phyloP scores from a whole-genome alignment of 2,797 vertebrate species.

The Paramormyrops hopkinsi region DNA sequence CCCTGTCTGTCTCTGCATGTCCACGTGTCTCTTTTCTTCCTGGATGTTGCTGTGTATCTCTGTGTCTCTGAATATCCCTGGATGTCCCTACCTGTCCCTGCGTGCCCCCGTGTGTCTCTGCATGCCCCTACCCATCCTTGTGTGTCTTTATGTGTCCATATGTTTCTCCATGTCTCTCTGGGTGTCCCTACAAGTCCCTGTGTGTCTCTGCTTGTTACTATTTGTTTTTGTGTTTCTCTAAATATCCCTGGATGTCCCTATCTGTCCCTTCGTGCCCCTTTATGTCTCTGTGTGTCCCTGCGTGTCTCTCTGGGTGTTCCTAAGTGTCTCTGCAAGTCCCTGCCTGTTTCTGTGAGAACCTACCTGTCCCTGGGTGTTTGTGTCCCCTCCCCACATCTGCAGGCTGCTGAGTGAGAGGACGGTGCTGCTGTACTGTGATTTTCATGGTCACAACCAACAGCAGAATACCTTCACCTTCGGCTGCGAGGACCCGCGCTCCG shows the following conservation, averaged over 20 bases:
- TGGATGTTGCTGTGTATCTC: background rate
- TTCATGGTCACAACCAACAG: conserved; percentile 66
- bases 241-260: too few relatives aligned
- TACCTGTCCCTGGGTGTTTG: background rate
- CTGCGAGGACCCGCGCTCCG: conserved; percentile 45
- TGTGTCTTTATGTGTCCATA: too few relatives aligned
- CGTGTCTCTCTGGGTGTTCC: background rate
- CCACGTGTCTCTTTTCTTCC: background rate
- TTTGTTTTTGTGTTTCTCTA: too few relatives aligned
- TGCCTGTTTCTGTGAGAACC: background rate
- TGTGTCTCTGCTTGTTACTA: background rate
- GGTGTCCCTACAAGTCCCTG: background rate
- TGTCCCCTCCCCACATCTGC: background rate
- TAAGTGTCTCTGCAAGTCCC: background rate
- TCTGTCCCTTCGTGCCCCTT: too few relatives aligned
- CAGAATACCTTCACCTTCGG: conserved; percentile 67
- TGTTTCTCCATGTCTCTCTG: too few relatives aligned
- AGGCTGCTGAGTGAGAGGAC: conserved; percentile 58
- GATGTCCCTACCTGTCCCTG: background rate
- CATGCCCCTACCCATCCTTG: background rate
- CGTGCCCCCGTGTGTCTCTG: background rate
- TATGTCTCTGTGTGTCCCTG: too few relatives aligned
- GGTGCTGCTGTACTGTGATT: conserved; percentile 64
- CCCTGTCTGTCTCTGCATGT: background rate
- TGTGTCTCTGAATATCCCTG: background rate